A percentile compares a stretch with the other conserved stretches of the same genome.
phyloP scores from a whole-genome alignment of 2,113 vertebrate genomes.

The Notarius lentiginosus region DNA sequence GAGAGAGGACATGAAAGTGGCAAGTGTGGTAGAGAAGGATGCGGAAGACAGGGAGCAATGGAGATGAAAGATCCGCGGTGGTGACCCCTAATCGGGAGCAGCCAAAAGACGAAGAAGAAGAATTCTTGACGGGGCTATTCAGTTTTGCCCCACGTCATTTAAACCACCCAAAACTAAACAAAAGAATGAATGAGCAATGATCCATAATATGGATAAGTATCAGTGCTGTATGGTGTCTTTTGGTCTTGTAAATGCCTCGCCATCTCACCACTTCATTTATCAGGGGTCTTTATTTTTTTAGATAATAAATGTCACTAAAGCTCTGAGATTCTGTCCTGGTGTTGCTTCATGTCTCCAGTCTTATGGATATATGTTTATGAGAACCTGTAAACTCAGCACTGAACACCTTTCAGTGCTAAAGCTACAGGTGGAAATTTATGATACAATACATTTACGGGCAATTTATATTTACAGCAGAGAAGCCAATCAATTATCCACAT shows the following conservation, averaged over 20 bases:
- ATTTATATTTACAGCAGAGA: constrained; percentile 32
- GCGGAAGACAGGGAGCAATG: too few relatives aligned
- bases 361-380: neutral
- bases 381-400: neutral
- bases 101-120: too few relatives aligned
- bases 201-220: neutral
- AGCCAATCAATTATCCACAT: constrained; percentile 30
- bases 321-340: neutral
- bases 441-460: constrained; percentile 23
- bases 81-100: too few relatives aligned
- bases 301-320: neutral
- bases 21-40: too few relatives aligned
- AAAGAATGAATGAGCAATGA: neutral
- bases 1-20: too few relatives aligned
- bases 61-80: too few relatives aligned
- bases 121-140: neutral
- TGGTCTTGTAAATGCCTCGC: neutral
- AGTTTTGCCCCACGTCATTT: neutral
- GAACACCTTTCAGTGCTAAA: neutral
- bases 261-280: neutral
- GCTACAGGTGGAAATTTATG: constrained; percentile 32
- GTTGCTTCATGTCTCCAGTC: neutral
- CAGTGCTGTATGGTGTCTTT: neutral
- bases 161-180: neutral
- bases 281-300: neutral